Evolutionary conservation across 1,140 invertebrate genomes (phyloP).

Genomic region (Cotesia typhae): DNA sequence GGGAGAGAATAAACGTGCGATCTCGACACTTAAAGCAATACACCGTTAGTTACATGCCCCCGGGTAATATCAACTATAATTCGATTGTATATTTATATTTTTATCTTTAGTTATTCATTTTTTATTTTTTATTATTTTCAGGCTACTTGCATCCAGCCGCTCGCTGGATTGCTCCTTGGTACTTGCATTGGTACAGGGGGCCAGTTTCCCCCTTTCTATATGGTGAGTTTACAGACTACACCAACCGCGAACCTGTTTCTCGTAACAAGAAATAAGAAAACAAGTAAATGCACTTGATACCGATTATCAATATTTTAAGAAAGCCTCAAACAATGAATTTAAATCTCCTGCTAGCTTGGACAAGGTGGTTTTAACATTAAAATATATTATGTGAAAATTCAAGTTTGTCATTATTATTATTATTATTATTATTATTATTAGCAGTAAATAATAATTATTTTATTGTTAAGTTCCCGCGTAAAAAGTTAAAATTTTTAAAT

Average conservation of each 20-base stretch:
- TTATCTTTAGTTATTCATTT: slow-evolving; percentile 54
- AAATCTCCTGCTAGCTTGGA: too few species aligned
- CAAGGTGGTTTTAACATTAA: too few species aligned
- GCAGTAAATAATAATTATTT: too few species aligned
- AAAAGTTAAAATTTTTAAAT: too few species aligned
- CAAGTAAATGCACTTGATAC: slow-evolving; percentile 4
- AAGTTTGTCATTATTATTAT: too few species aligned
- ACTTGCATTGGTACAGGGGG: background rate
- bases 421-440: too few species aligned
- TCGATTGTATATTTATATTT: slow-evolving; percentile 57
- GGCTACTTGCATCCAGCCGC: slow-evolving; percentile 61
- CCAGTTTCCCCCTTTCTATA: background rate
- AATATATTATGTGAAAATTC: too few species aligned
- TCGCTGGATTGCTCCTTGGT: slow-evolving; percentile 32
- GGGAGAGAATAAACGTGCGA: slow-evolving; percentile 18
- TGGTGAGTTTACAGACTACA: background rate
- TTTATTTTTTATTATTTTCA: slow-evolving; percentile 51
- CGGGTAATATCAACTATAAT: slow-evolving; percentile 60
- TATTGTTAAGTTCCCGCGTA: too few species aligned
- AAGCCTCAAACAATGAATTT: too few species aligned
- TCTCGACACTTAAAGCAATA: slow-evolving; percentile 39
- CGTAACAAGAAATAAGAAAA: background rate
- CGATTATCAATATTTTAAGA: too few species aligned
- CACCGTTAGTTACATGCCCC: slow-evolving; percentile 55
- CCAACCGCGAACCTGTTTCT: slow-evolving; percentile 56